Evolutionary conservation across 2,797 vertebrate species (phyloP).

Genomic region (Poliocrania exsul): DNA sequence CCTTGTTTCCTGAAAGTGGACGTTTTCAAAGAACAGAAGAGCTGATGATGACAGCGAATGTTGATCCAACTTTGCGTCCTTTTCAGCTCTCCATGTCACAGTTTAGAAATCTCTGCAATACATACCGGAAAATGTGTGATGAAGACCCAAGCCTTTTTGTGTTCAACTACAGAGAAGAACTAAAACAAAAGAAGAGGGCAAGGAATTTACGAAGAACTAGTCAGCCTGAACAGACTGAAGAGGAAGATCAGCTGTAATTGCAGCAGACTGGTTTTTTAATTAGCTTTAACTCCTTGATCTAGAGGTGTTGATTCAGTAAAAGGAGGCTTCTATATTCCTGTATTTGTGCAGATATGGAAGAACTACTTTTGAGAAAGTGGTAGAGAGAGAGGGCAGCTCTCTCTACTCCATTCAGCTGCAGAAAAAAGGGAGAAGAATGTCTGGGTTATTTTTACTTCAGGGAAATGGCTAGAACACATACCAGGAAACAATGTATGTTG

Average conservation of each 20-base stretch:
- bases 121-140: conserved; percentile 85
- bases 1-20: conserved; percentile 87
- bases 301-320: background rate
- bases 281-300: background rate
- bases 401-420: background rate
- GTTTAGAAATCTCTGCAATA: conserved; percentile 83
- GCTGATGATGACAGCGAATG: conserved; percentile 84
- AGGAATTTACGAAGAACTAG: background rate
- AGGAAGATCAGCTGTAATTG: background rate
- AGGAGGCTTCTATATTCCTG: background rate
- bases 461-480: background rate
- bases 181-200: conserved; percentile 72
- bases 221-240: background rate
- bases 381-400: background rate
- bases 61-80: conserved; percentile 89
- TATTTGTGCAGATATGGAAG: background rate
- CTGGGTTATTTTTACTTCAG: background rate
- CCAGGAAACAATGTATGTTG: background rate
- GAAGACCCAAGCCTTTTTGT: conserved; percentile 77
- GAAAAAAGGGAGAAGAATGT: background rate
- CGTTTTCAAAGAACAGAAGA: conserved; percentile 82
- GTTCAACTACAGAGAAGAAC: conserved; percentile 90
- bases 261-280: background rate
- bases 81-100: conserved; percentile 85
- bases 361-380: background rate